A percentile compares a stretch with the other conserved stretches of the same genome.
Evolutionary conservation across 2,888 invertebrate species (phyloP).

Genomic region (Tenthredo notha): DNA sequence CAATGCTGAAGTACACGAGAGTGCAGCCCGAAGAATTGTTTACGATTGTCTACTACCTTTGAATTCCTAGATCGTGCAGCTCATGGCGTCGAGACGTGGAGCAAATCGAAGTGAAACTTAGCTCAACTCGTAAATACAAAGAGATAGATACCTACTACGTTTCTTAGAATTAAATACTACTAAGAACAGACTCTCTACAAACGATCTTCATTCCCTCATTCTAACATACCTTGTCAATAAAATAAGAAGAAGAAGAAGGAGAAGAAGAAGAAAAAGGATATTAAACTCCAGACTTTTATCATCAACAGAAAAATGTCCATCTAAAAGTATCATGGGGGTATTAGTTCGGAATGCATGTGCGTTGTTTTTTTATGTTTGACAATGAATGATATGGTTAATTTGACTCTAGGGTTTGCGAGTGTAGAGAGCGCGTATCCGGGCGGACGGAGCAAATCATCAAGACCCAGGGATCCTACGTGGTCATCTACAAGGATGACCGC

Average conservation of each 20-base stretch:
- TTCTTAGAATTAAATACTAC: neutral
- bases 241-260: neutral
- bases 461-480: neutral
- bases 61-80: constrained; percentile 41
- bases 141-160: neutral
- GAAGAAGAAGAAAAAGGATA: neutral
- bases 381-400: constrained; percentile 34
- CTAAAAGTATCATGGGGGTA: too few species aligned
- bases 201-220: neutral
- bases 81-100: constrained; percentile 31
- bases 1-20: neutral
- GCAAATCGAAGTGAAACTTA: constrained; percentile 25
- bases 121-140: constrained; percentile 32
- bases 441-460: constrained; percentile 35
- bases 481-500: constrained; percentile 50
- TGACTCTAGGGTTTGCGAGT: constrained; percentile 6
- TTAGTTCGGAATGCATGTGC: neutral
- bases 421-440: constrained; percentile 22
- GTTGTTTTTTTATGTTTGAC: neutral
- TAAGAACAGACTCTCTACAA: neutral
- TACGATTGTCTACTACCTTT: constrained; percentile 27
- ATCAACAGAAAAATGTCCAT: neutral
- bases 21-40: constrained; percentile 34
- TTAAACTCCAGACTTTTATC: too few species aligned
- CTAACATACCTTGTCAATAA: neutral